Conservation (phyloP, 2,888 invertebrate species). For the Ptilodon capucinus region DNA sequence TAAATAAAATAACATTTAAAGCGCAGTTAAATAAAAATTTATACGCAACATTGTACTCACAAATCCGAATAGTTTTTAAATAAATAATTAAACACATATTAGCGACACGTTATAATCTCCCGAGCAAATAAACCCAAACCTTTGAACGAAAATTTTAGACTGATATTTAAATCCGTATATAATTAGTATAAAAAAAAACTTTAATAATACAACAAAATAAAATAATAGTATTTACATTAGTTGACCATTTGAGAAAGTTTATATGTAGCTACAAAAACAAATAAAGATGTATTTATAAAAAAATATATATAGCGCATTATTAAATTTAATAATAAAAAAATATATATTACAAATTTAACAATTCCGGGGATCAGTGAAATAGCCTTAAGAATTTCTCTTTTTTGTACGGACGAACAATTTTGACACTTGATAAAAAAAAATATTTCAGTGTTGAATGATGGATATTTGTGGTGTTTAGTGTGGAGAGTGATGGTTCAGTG, state of each 20-base stretch:
- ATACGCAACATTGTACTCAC: conserved; percentile 71
- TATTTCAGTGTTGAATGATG: conserved; percentile 60
- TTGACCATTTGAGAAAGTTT: conserved; percentile 82
- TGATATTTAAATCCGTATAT: conserved; percentile 77
- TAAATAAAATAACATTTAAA: conserved; percentile 37
- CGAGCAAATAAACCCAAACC: conserved; percentile 72
- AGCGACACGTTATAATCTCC: conserved; percentile 58
- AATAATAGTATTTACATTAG: conserved; percentile 81
- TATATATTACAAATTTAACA: too few relatives aligned
- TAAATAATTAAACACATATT: conserved; percentile 59
- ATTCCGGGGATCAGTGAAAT: conserved; percentile 74
- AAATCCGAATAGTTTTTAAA: conserved; percentile 55
- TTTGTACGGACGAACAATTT: conserved; percentile 74
- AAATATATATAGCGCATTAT: conserved; percentile 52
- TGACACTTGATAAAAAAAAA: conserved; percentile 45
- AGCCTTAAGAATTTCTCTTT: conserved; percentile 72
- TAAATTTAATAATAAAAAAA: conserved; percentile 56
- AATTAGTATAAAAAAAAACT: conserved; percentile 41
- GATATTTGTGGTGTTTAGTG: conserved; percentile 43
- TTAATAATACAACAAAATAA: conserved; percentile 52
- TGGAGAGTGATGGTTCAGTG: conserved; percentile 39
- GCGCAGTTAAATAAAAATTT: conserved; percentile 59
- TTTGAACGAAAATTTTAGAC: conserved; percentile 80
- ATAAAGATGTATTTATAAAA: conserved; percentile 51
- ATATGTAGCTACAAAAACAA: conserved; percentile 48